Evolutionary conservation across 2,113 vertebrate genomes (phyloP).

Genomic region (Tachuris rubrigastra): DNA sequence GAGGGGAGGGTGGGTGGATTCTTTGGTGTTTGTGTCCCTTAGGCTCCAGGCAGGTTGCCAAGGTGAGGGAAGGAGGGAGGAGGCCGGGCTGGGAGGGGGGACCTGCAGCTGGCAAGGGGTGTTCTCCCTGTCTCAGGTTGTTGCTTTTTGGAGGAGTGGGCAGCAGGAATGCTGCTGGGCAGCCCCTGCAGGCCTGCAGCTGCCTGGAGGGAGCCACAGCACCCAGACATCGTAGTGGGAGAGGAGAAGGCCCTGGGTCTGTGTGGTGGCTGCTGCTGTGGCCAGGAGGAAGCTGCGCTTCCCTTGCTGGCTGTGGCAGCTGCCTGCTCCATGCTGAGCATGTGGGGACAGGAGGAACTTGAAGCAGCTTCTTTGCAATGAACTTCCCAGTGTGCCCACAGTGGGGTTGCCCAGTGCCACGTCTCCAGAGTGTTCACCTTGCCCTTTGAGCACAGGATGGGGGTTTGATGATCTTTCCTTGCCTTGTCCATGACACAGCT

Average conservation of each 20-base stretch:
- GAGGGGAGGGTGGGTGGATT: background rate
- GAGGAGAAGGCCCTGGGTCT: background rate
- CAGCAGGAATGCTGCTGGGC: background rate
- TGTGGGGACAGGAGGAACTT: background rate
- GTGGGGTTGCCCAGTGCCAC: rapidly evolving
- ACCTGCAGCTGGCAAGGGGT: rapidly evolving
- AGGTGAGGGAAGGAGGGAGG: background rate
- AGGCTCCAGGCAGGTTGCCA: background rate
- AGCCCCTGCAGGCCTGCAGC: background rate
- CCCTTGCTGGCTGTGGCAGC: background rate
- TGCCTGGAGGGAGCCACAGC: background rate
- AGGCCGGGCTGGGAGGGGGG: background rate
- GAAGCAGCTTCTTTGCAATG: background rate
- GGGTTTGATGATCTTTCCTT: background rate
- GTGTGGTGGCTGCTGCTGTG: background rate
- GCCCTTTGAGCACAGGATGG: rapidly evolving
- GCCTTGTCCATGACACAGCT: background rate
- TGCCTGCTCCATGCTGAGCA: rapidly evolving
- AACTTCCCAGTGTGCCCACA: background rate
- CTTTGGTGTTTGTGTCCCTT: background rate
- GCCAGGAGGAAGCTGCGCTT: background rate
- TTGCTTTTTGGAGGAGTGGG: background rate
- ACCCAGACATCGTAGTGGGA: rapidly evolving
- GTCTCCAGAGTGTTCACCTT: background rate
- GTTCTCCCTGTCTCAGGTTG: rapidly evolving